Evolutionary conservation across 2,797 vertebrate genomes (phyloP), one percentile per base, ranked within the genome.

Genomic region (Pteropus rufus): DNA sequence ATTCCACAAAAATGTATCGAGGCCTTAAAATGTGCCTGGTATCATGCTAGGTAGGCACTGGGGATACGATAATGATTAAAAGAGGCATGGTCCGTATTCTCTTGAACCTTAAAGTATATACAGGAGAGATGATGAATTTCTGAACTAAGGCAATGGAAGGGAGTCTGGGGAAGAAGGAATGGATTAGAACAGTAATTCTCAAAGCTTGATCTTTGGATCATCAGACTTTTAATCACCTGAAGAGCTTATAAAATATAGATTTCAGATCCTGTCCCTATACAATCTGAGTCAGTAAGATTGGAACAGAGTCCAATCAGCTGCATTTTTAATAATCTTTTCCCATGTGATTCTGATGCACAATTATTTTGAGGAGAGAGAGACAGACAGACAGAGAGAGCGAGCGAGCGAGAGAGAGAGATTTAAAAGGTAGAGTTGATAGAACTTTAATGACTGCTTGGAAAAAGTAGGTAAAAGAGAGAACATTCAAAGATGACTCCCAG

Each of bases 361-460:
- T 60, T 75, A 62, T 7, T 52, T 46, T 93, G 1, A 46, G 18
- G 21, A 58, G 18, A 75, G 16, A 11, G 18, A 73, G 72, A 44
- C 16, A 76, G 16, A 2, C 26, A 12, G 34, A 58, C 16, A 8
- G 9, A 44, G 44, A 10, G 12, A 67, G 46, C 15, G 16, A 44
- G 26, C 11, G 41, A 58, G 64, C 8, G 12, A 65, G 29, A 41
- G 31, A 72, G 11, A 72, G 12, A 31, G 2, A 60, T 31, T 49
- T 65, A 75, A 18, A 88, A 88, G 56, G 12, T 70, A 70, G 60
- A 73, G 21, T 52, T 80, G 24, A 80, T 5, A 75, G 60, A 3
- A 67, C n/a, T 87, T 94, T 94, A 91, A 62, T 87, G 24, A 54
- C 12, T 69, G 19, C 16, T 94, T 93, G 34, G 72, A 91, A 87